Evolutionary conservation across 2,113 vertebrate genomes (phyloP), one percentile per base, ranked within the genome.

Genomic region (Silurus asotus): DNA sequence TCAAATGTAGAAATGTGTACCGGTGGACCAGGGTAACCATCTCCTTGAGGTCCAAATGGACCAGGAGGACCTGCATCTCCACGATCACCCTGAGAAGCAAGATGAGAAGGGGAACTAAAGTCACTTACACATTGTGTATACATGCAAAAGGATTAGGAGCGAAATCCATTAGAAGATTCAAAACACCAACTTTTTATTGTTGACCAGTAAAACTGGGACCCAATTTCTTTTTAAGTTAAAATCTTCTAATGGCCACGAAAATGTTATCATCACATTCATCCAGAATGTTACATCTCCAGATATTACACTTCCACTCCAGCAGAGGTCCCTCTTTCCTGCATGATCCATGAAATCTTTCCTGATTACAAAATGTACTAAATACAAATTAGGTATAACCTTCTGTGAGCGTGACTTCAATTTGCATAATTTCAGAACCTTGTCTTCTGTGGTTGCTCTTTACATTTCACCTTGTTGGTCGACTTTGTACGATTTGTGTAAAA

Each of bases 1-100:
- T 61, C 37, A 15, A 51, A 48, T 25, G 4, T 70, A 6, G 28
- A 55, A 82, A 25, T 0, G 48, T 72, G 0, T 92, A 97, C 97
- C 51, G 88, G 88, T 83, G 94, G 94, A 81, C 97, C 97, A 0
- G 96, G 95, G 88, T 94, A 96, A 6, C 96, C 96, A 0, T 97
- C 96, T 91, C 97, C 97, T 95, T 97, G 97, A 76, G 93, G 94
- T 65, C 97, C 97, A 37, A 93, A 93, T 79, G 95, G 96, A 81
- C 97, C 97, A 0, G 91, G 82, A 6, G 92, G 94, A 86, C 97
- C 97, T 65, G 90, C 82, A 67, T 93, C 91, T 67, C 97, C 97
- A 85, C 93, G 95, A 37, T 97, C 95, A 51, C 97, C 97, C 97
- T 98, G 49, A 37, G 51, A 37, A 14, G 72, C 51, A 84, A n/a